Base-by-base conservation (phyloP, 2,113 vertebrate genomes). In the Bos indicus region DNA sequence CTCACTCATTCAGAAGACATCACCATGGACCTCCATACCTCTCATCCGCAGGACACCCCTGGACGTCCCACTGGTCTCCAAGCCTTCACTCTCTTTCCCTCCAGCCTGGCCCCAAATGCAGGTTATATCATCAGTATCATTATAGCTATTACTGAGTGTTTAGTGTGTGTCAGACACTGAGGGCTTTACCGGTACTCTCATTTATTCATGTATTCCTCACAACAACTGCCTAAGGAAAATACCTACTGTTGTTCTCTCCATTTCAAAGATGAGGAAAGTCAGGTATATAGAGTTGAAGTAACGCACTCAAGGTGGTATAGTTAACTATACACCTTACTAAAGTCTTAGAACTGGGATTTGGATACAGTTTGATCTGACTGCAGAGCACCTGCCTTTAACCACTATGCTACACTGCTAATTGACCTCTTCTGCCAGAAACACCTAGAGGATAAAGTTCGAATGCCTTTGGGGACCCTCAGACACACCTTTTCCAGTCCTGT, bases 351-450 rank as follows among this genome's bases (percentile, higher is more conserved):
- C 46, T 52, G 30, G 17, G 56, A 33, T 28, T 62, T 46, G 67
- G 36, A 62, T 17, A 23, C 43, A 62, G 28, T 51, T 46, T 64
- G 82, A 59, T 43, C 25, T 25, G 25, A 51, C 28, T 16, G 26
- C 36, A 54, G 57, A 33, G 40, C 30, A 15, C 2, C 51, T 46
- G 12, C 25, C 59, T 60, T 74, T 46, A 46, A 64, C 77, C 43
- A 40, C 46, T 67, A 33, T 3, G 25, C 51, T 51, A 40, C 11
- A 12, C 48, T 11, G 46, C 26, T 26, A 17, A 67, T 59, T 52
- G 67, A 81, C 40, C 33, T 94, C 46, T 93, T 92, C 64, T 23
- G n/a, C 51, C 80, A 94, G 46, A 95, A 57, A 77, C 21, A 67
- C 74, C 64, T 60, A 7, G 0, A 62, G 14, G 36, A 52, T 78